Evolutionary conservation across 2,113 vertebrate genomes (phyloP), one percentile per base, ranked within the genome.

Genomic region (Meleagris gallopavo): DNA sequence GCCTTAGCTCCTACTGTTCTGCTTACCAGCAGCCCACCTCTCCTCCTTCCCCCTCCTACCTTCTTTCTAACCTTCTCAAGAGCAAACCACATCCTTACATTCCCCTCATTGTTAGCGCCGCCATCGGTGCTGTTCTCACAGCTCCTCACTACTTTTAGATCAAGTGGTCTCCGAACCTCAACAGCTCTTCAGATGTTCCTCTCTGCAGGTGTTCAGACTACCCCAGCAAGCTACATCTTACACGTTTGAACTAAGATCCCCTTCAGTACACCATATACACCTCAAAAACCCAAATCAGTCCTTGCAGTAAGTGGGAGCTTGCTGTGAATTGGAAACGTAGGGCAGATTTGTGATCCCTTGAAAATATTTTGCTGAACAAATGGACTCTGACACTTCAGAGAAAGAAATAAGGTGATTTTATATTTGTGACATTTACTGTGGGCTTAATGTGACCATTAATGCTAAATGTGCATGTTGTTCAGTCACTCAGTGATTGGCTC

Each of bases 41-140:
- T 82, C 48, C 83, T 93, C 57, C 84, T 90, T 82, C 66, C 73
- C 94, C 88, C 92, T 91, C 88, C 85, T 57, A 83, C 52, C 43
- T 86, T 78, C 91, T 95, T 94, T 95, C 82, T 94, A 90, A 82
- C 57, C 57, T 93, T 90, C 81, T 91, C 17, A 17, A 92, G 62
- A 81, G 77, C 70, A 97, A 97, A 95, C 95, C 95, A 96, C 96
- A 95, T 97, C 95, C 96, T 96, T 84, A 76, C 0, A 13, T 82
- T 95, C 77, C 32, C 88, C 70, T 92, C 83, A 45, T 86, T 94
- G 88, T 90, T 72, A 88, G n/a, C 81, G 41, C 30, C 62, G 78
- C 54, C 65, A 62, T 43, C 65, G n/a, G 40, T 57, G 57, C 70
- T 88, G 43, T 81, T 93, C 57, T 76, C 84, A 89, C 2, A 2